Base-by-base conservation (phyloP, 2,113 vertebrate genomes). In the Spea multiplicata region DNA sequence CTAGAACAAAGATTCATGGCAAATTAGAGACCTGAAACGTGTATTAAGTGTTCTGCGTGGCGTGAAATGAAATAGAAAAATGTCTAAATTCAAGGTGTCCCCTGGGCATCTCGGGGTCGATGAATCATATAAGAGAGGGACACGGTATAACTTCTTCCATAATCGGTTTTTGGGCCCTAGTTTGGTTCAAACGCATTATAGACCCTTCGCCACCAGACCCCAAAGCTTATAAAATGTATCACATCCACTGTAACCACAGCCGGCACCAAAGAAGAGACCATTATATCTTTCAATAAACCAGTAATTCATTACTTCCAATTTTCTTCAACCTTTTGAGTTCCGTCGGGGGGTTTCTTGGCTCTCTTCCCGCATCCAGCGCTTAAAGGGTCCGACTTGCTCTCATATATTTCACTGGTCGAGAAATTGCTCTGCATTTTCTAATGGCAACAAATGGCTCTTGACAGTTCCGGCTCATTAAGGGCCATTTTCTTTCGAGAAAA, bases 51-150 rank as follows among this genome's bases (percentile, higher is more conserved):
- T 91, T 87, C 84, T 87, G 91, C 89, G 87, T 85, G 88, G 88
- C 90, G 87, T 88, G 88, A 93, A 93, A 93, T 90, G 85, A 91
- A 83, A 91, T 89, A 87, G 88, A 86, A 88, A 90, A 91, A 88
- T 66, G 79, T 82, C 86, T 88, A 83, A 87, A 85, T 84, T 79
- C 85, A 87, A 91, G 83, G 81, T 83, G 78, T 88, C 85, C 86
- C 87, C 69, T 66, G 16, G 85, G 85, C 82, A 86, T 83, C 83
- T 12, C 13, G 76, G 76, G 47, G 17, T 78, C 73, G 74, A 6
- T 65, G 72, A 44, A 49, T 73, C 74, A 8, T 0, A 52, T 84
- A 83, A 75, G 49, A 12, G 73, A 84, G 74, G 70, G 78, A 71
- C 4, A 13, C 10, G 69, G 16, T 47, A 52, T 12, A 5, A 71